phyloP scores from a whole-genome alignment of 2,113 vertebrate species.

The Hymenochirus boettgeri region DNA sequence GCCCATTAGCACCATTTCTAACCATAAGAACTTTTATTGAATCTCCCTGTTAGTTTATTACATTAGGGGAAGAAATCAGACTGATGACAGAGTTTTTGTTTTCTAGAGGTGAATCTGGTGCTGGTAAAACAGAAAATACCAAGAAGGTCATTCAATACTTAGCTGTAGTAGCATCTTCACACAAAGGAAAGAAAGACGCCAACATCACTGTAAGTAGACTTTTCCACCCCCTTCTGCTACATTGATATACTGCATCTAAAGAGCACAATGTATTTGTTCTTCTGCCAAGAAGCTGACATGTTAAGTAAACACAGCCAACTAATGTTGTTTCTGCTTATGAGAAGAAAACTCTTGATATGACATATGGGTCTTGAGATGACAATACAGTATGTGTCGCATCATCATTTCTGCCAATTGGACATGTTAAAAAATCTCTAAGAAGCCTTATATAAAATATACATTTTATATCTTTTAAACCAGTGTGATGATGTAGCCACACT shows the following conservation, averaged over 20 bases:
- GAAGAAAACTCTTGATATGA: slow-evolving; percentile 43
- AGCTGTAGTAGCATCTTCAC: slow-evolving; percentile 89
- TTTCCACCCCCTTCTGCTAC: neutral
- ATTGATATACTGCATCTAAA: neutral
- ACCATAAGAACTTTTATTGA: too few relatives aligned
- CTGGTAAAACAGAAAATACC: slow-evolving; percentile 93
- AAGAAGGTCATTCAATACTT: slow-evolving; percentile 97
- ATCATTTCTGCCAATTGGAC: neutral
- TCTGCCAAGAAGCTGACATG: slow-evolving; percentile 35
- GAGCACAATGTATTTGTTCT: neutral
- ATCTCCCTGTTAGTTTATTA: too few relatives aligned
- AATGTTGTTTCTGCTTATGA: slow-evolving; percentile 45
- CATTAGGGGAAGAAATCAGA: too few relatives aligned
- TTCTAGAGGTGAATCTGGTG: slow-evolving; percentile 87
- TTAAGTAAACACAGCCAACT: slow-evolving; percentile 2
- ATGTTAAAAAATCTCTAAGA: neutral
- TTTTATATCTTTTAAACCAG: too few relatives aligned
- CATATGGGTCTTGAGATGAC: slow-evolving; percentile 6
- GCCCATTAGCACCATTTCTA: too few relatives aligned
- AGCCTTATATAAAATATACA: too few relatives aligned
- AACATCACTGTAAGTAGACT: slow-evolving; percentile 77
- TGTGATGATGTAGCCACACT: too few relatives aligned
- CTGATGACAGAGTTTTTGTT: slow-evolving; percentile 9
- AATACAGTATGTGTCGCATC: neutral
- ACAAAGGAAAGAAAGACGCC: slow-evolving; percentile 91